A percentile compares a stretch with the other conserved stretches of the same genome.
phyloP scores from a whole-genome alignment of 1,140 invertebrate species.

The Drosophila orena region DNA sequence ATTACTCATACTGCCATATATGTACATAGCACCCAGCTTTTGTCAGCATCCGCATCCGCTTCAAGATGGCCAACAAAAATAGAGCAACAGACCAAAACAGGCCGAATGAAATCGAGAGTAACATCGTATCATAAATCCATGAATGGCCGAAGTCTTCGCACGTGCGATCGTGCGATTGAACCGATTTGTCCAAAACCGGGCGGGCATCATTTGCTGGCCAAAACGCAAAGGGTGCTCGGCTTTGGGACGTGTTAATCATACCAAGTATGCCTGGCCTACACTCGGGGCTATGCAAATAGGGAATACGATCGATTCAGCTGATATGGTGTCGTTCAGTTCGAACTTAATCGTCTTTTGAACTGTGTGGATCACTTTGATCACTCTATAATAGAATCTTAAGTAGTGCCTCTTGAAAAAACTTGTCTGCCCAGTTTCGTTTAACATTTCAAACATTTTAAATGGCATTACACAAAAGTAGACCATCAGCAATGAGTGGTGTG shows the following conservation, averaged over 20 bases:
- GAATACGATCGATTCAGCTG: too few species aligned
- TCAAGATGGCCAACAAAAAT: conserved; percentile 31
- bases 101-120: conserved; percentile 53
- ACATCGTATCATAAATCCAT: conserved; percentile 43
- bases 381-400: too few species aligned
- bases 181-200: conserved; percentile 47
- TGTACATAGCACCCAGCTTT: conserved; percentile 6
- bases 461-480: too few species aligned
- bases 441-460: too few species aligned
- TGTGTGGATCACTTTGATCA: too few species aligned
- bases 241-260: conserved; percentile 48
- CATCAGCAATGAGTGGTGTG: too few species aligned
- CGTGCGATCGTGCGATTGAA: conserved; percentile 52
- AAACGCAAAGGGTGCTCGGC: conserved; percentile 25
- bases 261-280: conserved; percentile 28
- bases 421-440: too few species aligned
- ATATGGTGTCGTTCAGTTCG: background rate
- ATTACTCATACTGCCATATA: conserved; percentile 1
- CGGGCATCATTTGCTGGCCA: conserved; percentile 16
- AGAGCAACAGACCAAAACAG: conserved; percentile 27
- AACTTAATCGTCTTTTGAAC: too few species aligned
- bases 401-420: too few species aligned
- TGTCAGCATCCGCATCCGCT: conserved; percentile 2
- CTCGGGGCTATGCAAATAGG: background rate
- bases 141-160: conserved; percentile 52